phyloP scores from a whole-genome alignment of 2,113 vertebrate genomes.

The Jacana jacana region DNA sequence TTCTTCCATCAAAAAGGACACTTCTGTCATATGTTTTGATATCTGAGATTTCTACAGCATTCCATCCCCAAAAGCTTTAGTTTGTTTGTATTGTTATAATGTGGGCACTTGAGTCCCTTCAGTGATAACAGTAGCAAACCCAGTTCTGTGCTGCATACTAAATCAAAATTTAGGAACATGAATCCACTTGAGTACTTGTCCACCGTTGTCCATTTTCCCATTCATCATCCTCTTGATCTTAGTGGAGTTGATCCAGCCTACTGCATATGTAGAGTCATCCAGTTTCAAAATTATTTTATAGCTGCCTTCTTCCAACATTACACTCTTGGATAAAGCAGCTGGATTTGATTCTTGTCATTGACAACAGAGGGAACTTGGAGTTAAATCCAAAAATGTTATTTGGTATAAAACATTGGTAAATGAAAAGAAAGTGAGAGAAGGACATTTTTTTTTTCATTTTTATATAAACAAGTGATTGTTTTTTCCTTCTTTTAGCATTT shows the following conservation, averaged over 20 bases:
- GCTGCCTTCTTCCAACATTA: background rate
- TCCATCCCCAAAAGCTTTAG: background rate
- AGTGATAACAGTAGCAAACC: background rate
- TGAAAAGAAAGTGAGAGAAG: background rate
- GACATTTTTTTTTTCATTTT: background rate
- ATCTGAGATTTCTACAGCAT: background rate
- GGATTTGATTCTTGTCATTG: background rate
- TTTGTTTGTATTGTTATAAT: background rate
- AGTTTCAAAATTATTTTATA: background rate
- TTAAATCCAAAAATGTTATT: background rate
- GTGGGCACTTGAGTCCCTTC: background rate
- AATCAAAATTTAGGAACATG: background rate
- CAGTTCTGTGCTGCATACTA: background rate
- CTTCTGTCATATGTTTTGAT: background rate
- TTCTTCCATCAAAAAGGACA: background rate
- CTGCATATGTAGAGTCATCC: background rate
- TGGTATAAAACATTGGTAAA: background rate
- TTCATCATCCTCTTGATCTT: background rate
- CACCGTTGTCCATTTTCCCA: background rate
- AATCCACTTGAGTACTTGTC: background rate
- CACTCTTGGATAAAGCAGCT: background rate
- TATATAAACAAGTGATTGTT: background rate
- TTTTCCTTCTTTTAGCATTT: background rate
- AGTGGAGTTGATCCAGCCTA: background rate
- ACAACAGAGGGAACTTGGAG: background rate